Conservation (phyloP, 2,113 vertebrate species). For the Sula dactylatra region DNA sequence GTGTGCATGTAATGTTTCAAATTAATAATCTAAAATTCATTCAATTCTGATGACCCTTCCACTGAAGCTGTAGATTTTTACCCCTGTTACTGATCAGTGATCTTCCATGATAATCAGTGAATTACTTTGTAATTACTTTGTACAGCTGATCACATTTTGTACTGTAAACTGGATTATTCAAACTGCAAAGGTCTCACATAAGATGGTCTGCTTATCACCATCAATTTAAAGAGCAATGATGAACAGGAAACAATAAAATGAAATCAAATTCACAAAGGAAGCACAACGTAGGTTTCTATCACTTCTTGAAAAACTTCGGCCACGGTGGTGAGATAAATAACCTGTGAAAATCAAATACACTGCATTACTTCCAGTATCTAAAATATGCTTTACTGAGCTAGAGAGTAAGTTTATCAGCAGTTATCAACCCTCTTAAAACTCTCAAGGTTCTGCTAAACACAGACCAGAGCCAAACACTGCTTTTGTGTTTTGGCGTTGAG, state of each 20-base stretch:
- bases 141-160: background rate
- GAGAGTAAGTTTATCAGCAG: background rate
- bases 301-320: background rate
- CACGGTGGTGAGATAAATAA: background rate
- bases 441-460: background rate
- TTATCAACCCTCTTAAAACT: background rate
- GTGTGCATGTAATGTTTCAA: background rate
- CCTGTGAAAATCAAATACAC: background rate
- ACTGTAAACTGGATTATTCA: background rate
- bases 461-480: background rate
- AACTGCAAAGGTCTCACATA: background rate
- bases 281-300: background rate
- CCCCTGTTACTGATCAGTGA: background rate
- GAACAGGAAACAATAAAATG: background rate
- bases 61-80: background rate
- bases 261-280: background rate
- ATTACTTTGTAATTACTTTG: background rate
- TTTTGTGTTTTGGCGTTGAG: background rate
- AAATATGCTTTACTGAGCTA: background rate
- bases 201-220: background rate
- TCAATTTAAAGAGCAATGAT: background rate
- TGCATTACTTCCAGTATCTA: background rate
- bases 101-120: background rate
- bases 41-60: background rate
- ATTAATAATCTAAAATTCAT: background rate